Base-by-base conservation (phyloP, 1,140 invertebrate genomes). In the Ditylenchus dipsaci region DNA sequence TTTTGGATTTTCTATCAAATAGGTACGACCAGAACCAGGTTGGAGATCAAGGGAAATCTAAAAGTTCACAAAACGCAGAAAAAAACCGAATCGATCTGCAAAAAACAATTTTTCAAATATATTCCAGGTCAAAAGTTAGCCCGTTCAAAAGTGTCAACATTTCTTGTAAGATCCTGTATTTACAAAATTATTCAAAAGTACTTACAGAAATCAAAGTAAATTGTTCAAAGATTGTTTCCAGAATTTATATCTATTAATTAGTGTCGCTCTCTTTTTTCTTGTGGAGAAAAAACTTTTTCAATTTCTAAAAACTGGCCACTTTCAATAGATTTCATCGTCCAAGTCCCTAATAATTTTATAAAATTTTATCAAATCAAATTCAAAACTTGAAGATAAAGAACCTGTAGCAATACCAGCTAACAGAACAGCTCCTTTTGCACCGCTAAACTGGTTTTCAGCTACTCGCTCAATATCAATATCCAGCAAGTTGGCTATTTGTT, bases 401-500 rank as follows among this genome's bases (percentile, higher is more conserved):
- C 79, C 76, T 56, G 64, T 29, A 23, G 71, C 68, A n/a, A 82
- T 26, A n/a, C 80, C 81, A 61, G 76, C 69, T 19, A 81, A 57
- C 21, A 81, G 42, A 33, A 81, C 81, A 19, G 72, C 77, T 27
- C 79, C 79, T 38, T 73, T 70, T 17, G 81, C 75, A 59, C 74
- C 72, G 53, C 63, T 67, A 62, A 80, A 82, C 30, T 79, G 78
- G 13, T 82, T 82, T 72, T 84, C 82, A 33, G 80, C 73, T 17
- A 82, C 74, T 53, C 92, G 85, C 78, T 93, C 89, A 15, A 95
- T 89, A 15, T 84, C 78, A 45, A 91, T 79, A 0, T 88, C 87
- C 3, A 89, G 90, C 30, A 93, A 84, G 84, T 95, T 90, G 3
- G 91, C 88, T 59, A 95, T 86, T 29, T 92, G 84, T 84, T 95